Evolutionary conservation across 92 coral and sea anemone genomes (phyloP).

Genomic region (Siderastrea radians): DNA sequence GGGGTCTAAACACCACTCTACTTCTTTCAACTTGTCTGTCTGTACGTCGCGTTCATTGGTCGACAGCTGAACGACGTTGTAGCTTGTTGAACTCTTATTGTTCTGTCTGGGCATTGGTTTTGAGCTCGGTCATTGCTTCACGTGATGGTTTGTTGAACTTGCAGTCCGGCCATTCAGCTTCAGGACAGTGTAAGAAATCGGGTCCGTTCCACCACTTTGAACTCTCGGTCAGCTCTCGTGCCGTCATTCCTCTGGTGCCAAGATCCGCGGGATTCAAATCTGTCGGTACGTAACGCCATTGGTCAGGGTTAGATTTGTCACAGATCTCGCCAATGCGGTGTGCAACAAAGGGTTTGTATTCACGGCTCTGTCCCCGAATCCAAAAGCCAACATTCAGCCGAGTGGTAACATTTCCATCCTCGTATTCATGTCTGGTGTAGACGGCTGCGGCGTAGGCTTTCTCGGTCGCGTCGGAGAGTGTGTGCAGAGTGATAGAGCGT

Average conservation of each 20-base stretch:
- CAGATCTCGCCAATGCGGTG: slow-evolving; percentile 76
- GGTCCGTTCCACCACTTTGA: slow-evolving; percentile 18
- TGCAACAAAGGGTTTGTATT: slow-evolving; percentile 66
- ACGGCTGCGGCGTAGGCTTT: too few species aligned
- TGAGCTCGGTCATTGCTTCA: slow-evolving; percentile 36
- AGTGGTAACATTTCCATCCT: too few species aligned
- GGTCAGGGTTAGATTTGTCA: slow-evolving; percentile 61
- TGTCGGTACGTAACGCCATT: slow-evolving; percentile 72
- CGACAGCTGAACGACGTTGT: neutral
- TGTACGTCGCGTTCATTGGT: neutral
- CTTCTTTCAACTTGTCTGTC: neutral
- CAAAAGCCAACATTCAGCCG: slow-evolving; percentile 50
- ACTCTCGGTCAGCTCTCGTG: slow-evolving; percentile 27
- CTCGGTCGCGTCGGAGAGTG: too few species aligned
- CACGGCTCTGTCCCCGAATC: slow-evolving; percentile 70
- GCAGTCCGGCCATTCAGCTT: slow-evolving; percentile 10
- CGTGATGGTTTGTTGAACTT: slow-evolving; percentile 29
- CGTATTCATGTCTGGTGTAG: too few species aligned
- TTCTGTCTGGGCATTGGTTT: slow-evolving; percentile 21
- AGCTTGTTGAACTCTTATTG: slow-evolving; percentile 20
- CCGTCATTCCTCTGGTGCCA: slow-evolving; percentile 54
- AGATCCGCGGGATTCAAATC: slow-evolving; percentile 71
- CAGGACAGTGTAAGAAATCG: neutral
- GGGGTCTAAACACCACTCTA: neutral
- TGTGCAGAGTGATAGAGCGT: too few species aligned